Base-by-base conservation (phyloP, 2,888 invertebrate genomes). In the Drosophila paramelanica region DNA sequence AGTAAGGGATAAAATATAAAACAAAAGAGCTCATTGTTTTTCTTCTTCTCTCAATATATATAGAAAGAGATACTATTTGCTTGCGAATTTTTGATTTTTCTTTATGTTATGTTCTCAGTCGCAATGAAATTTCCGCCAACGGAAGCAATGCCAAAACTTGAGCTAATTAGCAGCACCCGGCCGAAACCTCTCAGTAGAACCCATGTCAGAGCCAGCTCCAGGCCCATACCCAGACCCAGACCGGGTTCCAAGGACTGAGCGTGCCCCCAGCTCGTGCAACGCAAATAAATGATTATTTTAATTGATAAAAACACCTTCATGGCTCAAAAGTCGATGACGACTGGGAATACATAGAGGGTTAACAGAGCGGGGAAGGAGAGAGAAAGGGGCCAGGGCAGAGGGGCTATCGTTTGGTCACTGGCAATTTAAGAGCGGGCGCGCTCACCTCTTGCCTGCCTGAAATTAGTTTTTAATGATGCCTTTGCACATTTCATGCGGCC, bases 401-500 rank as follows among this genome's bases (percentile, higher is more conserved):
- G 43, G 55, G 55, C 62, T 82, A 55, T 67, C 60, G 67, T 36
- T 66, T 58, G 57, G 56, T 58, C 73, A 47, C 50, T 68, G 80
- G 82, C 80, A 73, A 78, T 81, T 82, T 78, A 59, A 73, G 73
- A 84, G 76, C 79, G 67, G 47, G 68, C 75, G 72, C 77, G 77
- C 72, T 67, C 65, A 58, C 46, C 60, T 75, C 49, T 76, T 55
- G 59, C 57, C 61, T 64, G 53, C 52, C 71, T 65, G 73, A 87
- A 87, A 87, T 88, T 83, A 67, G 88, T 74, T 87, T 88, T 87
- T 87, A 87, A 88, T 87, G 88, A 85, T 81, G 78, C 78, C 78
- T 74, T 79, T 84, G 83, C 85, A 84, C 82, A 82, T 77, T 80
- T 83, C 82, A 72, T 65, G 78, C 61, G 61, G 68, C 84, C 78